Base-by-base conservation (phyloP, 2,113 vertebrate species). In the Paralichthys olivaceus region DNA sequence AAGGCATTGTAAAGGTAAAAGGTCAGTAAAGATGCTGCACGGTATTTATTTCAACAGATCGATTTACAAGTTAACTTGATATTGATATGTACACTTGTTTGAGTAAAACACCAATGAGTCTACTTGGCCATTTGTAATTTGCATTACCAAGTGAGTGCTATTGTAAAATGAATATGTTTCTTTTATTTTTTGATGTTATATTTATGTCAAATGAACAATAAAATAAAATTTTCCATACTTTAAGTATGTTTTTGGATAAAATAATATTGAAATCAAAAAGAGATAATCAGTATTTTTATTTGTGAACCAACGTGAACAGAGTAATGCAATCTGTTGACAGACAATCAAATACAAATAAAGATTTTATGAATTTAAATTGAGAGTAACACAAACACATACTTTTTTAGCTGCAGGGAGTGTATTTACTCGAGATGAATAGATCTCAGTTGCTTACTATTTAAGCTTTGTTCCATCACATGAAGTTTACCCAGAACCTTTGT, bases 151-250 rank as follows among this genome's bases (percentile, higher is more conserved):
- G 43, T 66, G 55, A 80, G 62, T 77, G 58, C 25, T 64, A 61
- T 84, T 86, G 89, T 86, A 78, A 88, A 87, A 76, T 74, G 25
- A 69, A 76, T 29, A 29, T 29, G 22, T 73, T 20, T 68, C 84
- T 87, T 74, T 85, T 86, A 79, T 81, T 84, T 92, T 79, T 15
- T 79, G 40, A 83, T 88, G 84, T 88, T 59, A 79, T 79, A 68
- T 71, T 81, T 28, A 64, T 89, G 81, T 83, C 60, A 75, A 67
- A 77, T 86, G 62, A 85, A 78, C 84, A 68, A n/a, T n/a, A 58
- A 78, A 93, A 85, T 84, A 84, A 89, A 91, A n/a, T n/a, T n/a
- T n/a, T n/a, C n/a, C n/a, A n/a, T n/a, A n/a, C n/a, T n/a, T n/a
- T n/a, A n/a, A n/a, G 7, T 47, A 0, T 53, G 23, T 57, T 63